Evolutionary conservation across 2,888 invertebrate species (phyloP).

Genomic region (Tenthredo distinguenda): DNA sequence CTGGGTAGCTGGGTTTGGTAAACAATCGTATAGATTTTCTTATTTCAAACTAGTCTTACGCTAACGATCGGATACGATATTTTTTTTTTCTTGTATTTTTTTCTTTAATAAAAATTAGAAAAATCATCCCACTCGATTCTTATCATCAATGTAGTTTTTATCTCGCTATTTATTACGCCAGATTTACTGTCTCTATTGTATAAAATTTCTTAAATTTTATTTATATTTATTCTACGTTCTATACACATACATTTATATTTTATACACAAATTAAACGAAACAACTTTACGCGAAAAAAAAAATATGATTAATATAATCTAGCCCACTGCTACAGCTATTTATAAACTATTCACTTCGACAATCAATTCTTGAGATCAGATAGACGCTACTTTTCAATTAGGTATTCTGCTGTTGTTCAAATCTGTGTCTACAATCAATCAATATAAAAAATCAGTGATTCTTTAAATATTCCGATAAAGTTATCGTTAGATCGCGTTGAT

Average conservation of each 20-base stretch:
- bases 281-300: not conserved
- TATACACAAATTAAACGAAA: slow-evolving; percentile 27
- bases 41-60: not conserved
- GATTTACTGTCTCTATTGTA: not conserved
- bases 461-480: not conserved
- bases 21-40: not conserved
- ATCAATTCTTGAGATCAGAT: slow-evolving; percentile 9
- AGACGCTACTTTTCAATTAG: not conserved
- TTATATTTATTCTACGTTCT: slow-evolving; percentile 25
- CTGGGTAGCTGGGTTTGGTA: not conserved
- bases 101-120: slow-evolving; percentile 22
- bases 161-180: not conserved
- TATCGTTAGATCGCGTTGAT: not conserved
- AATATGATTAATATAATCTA: not conserved
- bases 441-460: not conserved
- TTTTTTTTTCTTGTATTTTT: not conserved
- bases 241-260: slow-evolving; percentile 35
- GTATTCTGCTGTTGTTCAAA: not conserved
- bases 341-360: not conserved
- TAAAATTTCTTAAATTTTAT: slow-evolving; percentile 33
- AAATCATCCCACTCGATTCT: slow-evolving; percentile 13
- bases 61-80: not conserved
- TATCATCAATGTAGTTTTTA: not conserved
- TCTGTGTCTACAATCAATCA: not conserved
- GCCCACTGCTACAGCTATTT: not conserved